Conservation (phyloP, 2,888 invertebrate species). For the Brenthis hecate region DNA sequence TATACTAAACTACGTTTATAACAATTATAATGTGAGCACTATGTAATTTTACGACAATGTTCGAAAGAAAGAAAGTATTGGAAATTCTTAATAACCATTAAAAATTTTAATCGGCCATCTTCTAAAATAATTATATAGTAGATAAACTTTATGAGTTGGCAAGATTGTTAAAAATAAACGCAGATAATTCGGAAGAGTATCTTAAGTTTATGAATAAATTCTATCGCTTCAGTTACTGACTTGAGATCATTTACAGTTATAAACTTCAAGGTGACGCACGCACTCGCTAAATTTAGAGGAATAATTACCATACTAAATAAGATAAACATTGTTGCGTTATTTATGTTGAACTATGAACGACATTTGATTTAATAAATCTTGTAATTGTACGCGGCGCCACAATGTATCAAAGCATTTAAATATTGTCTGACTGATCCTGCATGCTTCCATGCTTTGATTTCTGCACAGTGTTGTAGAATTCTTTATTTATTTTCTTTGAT, state of each 20-base stretch:
- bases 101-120: no score
- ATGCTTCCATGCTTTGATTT: no score
- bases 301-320: constrained; percentile 23
- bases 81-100: constrained; percentile 2
- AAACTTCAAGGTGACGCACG: constrained; percentile 26
- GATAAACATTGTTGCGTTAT: constrained; percentile 21
- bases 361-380: constrained; percentile 1
- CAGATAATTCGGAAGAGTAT: not conserved
- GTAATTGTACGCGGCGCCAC: not conserved
- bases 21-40: constrained; percentile 5
- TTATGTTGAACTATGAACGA: not conserved
- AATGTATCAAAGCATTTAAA: no score
- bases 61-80: not conserved
- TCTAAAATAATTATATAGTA: no score
- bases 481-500: no score
- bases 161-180: not conserved
- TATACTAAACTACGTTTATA: not conserved
- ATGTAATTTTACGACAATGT: constrained; percentile 15
- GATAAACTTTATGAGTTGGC: not conserved
- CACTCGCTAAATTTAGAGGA: constrained; percentile 21
- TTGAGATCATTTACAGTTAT: constrained; percentile 22
- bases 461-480: no score
- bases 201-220: constrained; percentile 17
- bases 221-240: constrained; percentile 13
- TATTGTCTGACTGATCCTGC: no score